These are phyloP conservation scores for Halcyon leucocephala DNA, from an alignment of 2,797 vertebrate genomes.

Conservation along the genomic window DNA sequence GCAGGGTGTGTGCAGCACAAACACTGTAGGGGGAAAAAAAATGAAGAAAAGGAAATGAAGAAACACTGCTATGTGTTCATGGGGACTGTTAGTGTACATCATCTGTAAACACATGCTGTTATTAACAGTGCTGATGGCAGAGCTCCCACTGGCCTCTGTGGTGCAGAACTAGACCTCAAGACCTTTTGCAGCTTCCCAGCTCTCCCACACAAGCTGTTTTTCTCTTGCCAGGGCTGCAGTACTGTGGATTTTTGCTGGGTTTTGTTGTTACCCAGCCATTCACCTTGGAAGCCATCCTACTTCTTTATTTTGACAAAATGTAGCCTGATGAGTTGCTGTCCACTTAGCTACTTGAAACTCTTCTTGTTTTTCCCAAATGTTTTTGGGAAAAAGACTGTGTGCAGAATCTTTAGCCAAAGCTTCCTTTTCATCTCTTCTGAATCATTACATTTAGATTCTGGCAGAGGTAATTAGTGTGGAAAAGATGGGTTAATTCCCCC, in stretches of 20 bases:
- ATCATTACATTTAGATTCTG: neutral
- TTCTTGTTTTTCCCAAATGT: conserved; percentile 8
- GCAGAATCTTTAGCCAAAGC: neutral
- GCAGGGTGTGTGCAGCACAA: neutral
- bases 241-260: neutral
- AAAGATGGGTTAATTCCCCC: neutral
- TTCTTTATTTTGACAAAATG: conserved; percentile 31
- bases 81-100: neutral
- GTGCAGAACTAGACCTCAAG: neutral
- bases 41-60: neutral
- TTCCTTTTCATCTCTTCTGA: conserved; percentile 26
- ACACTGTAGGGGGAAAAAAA: neutral
- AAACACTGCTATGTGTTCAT: neutral
- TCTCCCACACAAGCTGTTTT: neutral
- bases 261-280: conserved; percentile 13
- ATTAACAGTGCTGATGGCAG: neutral
- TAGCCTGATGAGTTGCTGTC: neutral
- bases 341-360: neutral
- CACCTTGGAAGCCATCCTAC: conserved; percentile 32
- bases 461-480: neutral
- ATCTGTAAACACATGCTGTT: neutral
- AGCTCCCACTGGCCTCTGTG: neutral
- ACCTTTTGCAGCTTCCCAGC: neutral
- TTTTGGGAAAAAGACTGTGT: neutral
- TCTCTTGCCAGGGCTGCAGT: neutral